A percentile compares a stretch with the other conserved stretches of the same genome.
Conservation (phyloP, 2,113 vertebrate species). For the Tor tambroides region DNA sequence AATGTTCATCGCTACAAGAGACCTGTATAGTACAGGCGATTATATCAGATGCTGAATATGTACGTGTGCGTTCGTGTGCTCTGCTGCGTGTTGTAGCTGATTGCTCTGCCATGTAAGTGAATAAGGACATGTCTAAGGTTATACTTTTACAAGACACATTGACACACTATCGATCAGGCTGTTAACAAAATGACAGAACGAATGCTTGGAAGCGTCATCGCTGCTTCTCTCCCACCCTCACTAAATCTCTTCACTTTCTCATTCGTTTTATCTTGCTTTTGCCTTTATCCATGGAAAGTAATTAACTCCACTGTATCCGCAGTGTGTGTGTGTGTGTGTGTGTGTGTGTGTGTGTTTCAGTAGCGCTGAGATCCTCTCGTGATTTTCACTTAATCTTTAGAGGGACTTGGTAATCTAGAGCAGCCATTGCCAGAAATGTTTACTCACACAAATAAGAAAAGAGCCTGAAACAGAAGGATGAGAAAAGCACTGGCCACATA, state of each 20-base stretch:
- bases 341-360: slow-evolving; percentile 12
- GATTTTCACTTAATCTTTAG: slow-evolving; percentile 15
- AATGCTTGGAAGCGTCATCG: slow-evolving; percentile 57
- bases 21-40: background rate
- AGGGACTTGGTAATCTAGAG: slow-evolving; percentile 14
- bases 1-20: background rate
- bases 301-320: slow-evolving; percentile 25
- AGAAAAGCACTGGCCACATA: background rate
- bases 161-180: slow-evolving; percentile 21
- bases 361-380: background rate
- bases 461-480: background rate
- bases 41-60: background rate
- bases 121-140: background rate
- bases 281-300: slow-evolving; percentile 20
- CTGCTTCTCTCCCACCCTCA: slow-evolving; percentile 56
- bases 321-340: slow-evolving; percentile 6
- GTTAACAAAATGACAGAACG: slow-evolving; percentile 11
- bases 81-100: background rate
- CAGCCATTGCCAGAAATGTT: slow-evolving; percentile 1
- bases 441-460: background rate
- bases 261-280: slow-evolving; percentile 15
- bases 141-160: slow-evolving; percentile 25
- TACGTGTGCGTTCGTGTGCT: background rate
- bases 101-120: background rate
- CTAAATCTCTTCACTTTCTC: slow-evolving; percentile 17